Evolutionary conservation across 1,140 invertebrate genomes (phyloP), one percentile per base, ranked within the genome.

Genomic region (Drosophila murphyi): DNA sequence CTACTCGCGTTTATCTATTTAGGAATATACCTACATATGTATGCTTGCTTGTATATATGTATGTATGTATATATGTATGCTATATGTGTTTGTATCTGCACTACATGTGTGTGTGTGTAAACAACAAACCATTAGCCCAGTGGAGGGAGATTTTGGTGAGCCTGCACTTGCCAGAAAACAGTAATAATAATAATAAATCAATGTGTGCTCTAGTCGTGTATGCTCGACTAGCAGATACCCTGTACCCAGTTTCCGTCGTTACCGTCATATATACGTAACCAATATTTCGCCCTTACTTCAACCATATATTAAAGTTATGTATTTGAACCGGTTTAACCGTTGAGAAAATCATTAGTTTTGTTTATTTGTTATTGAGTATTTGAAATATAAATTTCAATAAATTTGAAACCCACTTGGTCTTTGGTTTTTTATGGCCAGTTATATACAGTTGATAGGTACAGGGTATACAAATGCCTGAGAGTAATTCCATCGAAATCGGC

Each of bases 81-180:
- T 72, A 43, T 47, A 32, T 59, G n/a, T 59, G 5, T 68, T 47
- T 59, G 34, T 72, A 7, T 57, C 28, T 63, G 32, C 35, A 50
- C 7, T 51, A 41, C 47, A 45, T 76, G 43, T 74, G 50, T 77
- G 59, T 72, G 50, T 77, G 59, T 20, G 20, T 72, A 61, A 64
- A 72, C 61, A 72, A 65, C 61, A 72, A 67, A 39, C 70, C 62
- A 68, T 72, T 79, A 72, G 60, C 80, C 80, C 77, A 76, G 47
- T 83, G 80, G 80, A 83, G 81, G 76, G 76, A 83, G 61, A 41
- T 80, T 80, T 83, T 85, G 72, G 80, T 83, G 76, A 67, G 71
- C 76, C 72, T 76, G 81, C 81, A 83, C 72, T 62, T 81, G 54
- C 80, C 72, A 82, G 7, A 39, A 55, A 48, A 59, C 28, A 20